phyloP scores from a whole-genome alignment of 2,888 invertebrate genomes.

The Ephialtes manifestator region DNA sequence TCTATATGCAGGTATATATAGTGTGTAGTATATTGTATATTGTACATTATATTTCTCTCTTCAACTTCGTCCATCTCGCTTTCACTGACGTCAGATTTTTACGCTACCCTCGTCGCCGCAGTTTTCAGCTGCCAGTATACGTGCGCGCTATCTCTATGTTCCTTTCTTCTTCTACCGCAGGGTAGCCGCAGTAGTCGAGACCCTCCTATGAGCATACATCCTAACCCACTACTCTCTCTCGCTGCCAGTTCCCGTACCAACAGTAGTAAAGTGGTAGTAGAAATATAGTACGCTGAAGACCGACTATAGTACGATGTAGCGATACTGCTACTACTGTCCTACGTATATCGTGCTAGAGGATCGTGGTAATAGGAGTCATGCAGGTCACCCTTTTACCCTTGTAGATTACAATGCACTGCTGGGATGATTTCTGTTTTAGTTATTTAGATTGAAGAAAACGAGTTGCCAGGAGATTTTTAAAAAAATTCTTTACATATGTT shows the following conservation, averaged over 20 bases:
- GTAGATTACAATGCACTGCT: background rate
- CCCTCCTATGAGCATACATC: conserved; percentile 53
- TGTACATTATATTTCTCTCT: conserved; percentile 61
- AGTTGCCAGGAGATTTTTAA: too few species aligned
- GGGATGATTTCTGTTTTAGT: too few species aligned
- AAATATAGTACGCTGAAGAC: conserved; percentile 16
- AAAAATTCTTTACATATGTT: too few species aligned
- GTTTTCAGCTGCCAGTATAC: background rate
- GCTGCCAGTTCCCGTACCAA: background rate
- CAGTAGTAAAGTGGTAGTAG: conserved; percentile 37
- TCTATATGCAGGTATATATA: background rate
- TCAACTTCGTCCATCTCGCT: conserved; percentile 29
- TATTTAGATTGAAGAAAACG: too few species aligned
- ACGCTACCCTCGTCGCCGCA: conserved; percentile 38
- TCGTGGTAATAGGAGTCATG: background rate
- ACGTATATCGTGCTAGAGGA: background rate
- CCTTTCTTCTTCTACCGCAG: conserved; percentile 21
- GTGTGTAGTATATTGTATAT: conserved; percentile 39
- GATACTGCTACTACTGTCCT: conserved; percentile 2
- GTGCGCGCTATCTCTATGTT: background rate
- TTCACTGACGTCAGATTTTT: conserved; percentile 66
- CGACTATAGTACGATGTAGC: conserved; percentile 29
- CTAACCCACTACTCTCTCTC: conserved; percentile 32
- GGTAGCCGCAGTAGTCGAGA: conserved; percentile 54
- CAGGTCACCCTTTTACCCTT: background rate